These are phyloP conservation scores for Platycheirus albimanus DNA, from an alignment of 2,888 invertebrate species.

Conservation along the genomic window DNA sequence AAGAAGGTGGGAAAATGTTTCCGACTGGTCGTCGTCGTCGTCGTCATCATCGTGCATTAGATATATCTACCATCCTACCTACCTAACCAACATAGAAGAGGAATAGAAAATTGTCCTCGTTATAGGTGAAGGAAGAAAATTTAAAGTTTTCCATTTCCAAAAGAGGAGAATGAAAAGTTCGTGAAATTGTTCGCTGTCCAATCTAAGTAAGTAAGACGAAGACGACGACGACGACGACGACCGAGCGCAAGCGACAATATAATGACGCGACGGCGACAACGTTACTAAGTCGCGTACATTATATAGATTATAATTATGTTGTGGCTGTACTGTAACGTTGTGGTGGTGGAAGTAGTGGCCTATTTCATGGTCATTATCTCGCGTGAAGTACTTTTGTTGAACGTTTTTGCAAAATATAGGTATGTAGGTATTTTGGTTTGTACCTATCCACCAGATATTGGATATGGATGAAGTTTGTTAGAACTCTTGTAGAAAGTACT, in stretches of 20 bases:
- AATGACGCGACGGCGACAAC: too few species aligned
- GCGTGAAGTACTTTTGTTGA: slow-evolving; percentile 1
- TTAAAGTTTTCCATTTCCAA: slow-evolving; percentile 28
- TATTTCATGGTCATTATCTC: slow-evolving; percentile 66
- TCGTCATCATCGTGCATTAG: neutral
- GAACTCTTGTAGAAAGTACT: too few species aligned
- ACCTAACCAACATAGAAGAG: slow-evolving; percentile 2
- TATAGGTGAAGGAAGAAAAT: slow-evolving; percentile 33
- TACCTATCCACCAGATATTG: neutral
- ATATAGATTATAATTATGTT: slow-evolving; percentile 17
- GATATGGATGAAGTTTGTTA: neutral
- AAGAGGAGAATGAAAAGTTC: slow-evolving; percentile 46
- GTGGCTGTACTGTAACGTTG: neutral
- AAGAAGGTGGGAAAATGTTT: slow-evolving; percentile 23
- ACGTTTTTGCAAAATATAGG: slow-evolving; percentile 12
- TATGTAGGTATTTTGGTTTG: too few species aligned
- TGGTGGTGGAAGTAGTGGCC: slow-evolving; percentile 32
- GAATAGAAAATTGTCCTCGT: slow-evolving; percentile 54
- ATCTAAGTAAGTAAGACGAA: slow-evolving; percentile 36
- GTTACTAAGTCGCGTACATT: neutral
- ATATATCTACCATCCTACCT: neutral
- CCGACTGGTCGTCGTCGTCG: slow-evolving; percentile 11
- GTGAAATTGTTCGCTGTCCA: slow-evolving; percentile 45
- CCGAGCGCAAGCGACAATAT: neutral
- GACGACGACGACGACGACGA: slow-evolving; percentile 10